Evolutionary conservation across 2,888 invertebrate species (phyloP), one percentile per base, ranked within the genome.

Genomic region (Melikaiella ostensackeni): DNA sequence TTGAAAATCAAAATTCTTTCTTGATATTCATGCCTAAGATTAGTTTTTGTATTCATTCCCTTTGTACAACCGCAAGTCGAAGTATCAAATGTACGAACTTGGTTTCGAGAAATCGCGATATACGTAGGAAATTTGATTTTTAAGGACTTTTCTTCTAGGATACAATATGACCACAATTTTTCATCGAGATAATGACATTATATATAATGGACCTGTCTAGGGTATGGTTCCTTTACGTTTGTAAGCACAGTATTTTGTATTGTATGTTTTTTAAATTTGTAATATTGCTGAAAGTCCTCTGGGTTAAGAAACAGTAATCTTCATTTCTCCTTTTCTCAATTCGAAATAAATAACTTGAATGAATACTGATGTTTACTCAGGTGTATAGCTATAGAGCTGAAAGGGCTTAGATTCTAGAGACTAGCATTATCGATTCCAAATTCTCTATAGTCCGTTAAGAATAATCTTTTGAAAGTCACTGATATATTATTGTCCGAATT

Each of bases 371-470:
- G 63, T 63, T 50, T 70, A 70, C 33, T 70, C 50, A 33, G 70
- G 55, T 70, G 33, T 70, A 50, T 50, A 50, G 33, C 30, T 70
- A 33, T 50, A 70, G 70, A 70, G 27, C 70, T 50, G 21, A 50
- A 70, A 50, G 27, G 46, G 66, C 19, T 50, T 70, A 70, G 70
- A 70, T 30, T 50, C 30, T 46, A 70, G 9, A 70, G 9, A 55
- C 46, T 30, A 70, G 50, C 24, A 46, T 70, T 55, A 70, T 30
- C 33, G 70, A 70, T 70, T 70, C 50, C 70, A 70, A 30, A 70
- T 70, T 70, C 46, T 70, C 70, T 30, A 70, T 70, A 50, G 30
- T 70, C 50, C 33, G 50, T 70, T 70, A 70, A 70, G 70, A 55
- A 55, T 50, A 50, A 70, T 70, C n/a, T 55, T 30, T 50, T 46